These are phyloP conservation scores for Rhopalosiphum nymphaeae DNA, from an alignment of 2,888 invertebrate species.

Conservation along the genomic window DNA sequence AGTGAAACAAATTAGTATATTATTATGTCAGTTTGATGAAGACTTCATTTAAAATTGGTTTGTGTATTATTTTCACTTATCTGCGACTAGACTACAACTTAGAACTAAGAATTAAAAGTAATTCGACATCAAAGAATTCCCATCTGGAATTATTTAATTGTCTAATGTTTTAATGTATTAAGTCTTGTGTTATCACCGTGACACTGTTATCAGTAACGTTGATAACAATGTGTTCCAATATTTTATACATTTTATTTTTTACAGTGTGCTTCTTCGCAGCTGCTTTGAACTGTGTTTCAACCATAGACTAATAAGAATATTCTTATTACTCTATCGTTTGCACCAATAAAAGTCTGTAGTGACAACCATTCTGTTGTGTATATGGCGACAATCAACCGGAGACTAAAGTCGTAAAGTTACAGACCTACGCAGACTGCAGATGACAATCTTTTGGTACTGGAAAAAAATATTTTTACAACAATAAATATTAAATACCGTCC, in stretches of 20 bases:
- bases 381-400: too few species aligned
- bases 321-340: too few species aligned
- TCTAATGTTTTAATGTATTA: not conserved
- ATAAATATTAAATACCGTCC: not conserved
- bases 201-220: slow-evolving; percentile 10
- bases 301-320: too few species aligned
- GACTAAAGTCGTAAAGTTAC: too few species aligned
- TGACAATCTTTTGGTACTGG: not conserved
- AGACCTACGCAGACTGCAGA: not conserved
- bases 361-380: too few species aligned
- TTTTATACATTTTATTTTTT: not conserved
- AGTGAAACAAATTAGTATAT: not conserved
- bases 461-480: not conserved
- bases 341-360: not conserved
- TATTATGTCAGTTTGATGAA: not conserved
- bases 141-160: slow-evolving; percentile 28
- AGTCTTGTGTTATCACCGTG: not conserved
- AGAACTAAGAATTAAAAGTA: not conserved
- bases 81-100: not conserved
- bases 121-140: not conserved
- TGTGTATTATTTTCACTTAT: not conserved
- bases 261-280: not conserved
- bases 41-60: slow-evolving; percentile 7
- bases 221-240: not conserved
- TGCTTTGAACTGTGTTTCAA: too few species aligned